Conservation (phyloP, 64 coral and sea anemone species). For the Platygyra sinensis region DNA sequence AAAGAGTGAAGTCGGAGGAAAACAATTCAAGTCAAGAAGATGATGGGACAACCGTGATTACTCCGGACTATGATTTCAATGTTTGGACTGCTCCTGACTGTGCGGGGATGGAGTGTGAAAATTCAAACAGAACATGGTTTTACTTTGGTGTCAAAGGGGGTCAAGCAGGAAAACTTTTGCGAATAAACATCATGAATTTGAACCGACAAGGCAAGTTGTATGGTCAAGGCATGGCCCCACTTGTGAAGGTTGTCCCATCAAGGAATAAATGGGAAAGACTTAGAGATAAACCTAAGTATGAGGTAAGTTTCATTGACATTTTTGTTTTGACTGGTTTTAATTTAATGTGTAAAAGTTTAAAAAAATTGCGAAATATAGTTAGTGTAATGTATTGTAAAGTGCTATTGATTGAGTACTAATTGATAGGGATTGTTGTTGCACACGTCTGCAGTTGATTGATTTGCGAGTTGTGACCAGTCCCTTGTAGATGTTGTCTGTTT, state of each 20-base stretch:
- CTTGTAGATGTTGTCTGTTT: conserved; percentile 2
- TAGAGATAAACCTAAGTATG: conserved; percentile 87
- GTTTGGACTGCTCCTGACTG: conserved; percentile 94
- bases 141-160: conserved; percentile 95
- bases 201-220: conserved; percentile 98
- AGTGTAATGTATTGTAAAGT: no score
- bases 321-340: background rate
- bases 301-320: conserved; percentile 52
- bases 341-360: background rate
- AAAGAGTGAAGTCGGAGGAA: conserved; percentile 78
- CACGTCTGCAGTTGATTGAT: no score
- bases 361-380: background rate
- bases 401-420: background rate
- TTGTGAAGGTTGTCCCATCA: conserved; percentile 84
- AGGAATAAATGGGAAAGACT: conserved; percentile 94
- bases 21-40: conserved; percentile 26
- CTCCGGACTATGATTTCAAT: conserved; percentile 94
- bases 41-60: background rate
- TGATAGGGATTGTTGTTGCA: no score
- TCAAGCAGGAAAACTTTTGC: conserved; percentile 73
- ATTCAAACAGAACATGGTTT: conserved; percentile 96
- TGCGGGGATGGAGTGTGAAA: conserved; percentile 89
- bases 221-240: conserved; percentile 86
- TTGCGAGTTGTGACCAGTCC: background rate
- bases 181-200: conserved; percentile 96